Conservation (phyloP, 2,797 vertebrate species). For the Oryzias sinensis region DNA sequence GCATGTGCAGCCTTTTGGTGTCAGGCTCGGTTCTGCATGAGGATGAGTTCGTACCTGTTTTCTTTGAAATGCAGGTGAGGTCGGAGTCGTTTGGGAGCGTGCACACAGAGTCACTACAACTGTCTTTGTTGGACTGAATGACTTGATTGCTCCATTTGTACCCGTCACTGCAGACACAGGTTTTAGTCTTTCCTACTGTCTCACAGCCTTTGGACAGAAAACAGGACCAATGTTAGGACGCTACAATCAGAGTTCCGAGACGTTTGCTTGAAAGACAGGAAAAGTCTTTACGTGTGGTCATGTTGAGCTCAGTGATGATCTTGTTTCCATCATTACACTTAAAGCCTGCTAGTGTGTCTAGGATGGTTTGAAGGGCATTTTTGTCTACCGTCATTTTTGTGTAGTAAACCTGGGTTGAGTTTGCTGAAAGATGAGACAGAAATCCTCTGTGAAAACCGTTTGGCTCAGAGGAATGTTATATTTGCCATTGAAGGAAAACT, state of each 20-base stretch:
- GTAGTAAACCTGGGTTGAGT: conserved; percentile 56
- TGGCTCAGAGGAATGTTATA: rapidly evolving
- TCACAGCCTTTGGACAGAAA: conserved; percentile 45
- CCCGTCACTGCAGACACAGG: background rate
- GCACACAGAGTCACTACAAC: rapidly evolving
- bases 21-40: no score
- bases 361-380: rapidly evolving
- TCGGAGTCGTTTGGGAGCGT: rapidly evolving
- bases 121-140: background rate
- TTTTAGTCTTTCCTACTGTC: rapidly evolving
- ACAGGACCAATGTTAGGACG: background rate
- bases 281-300: conserved; percentile 62
- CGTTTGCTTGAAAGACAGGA: no score
- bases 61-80: conserved; percentile 30
- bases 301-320: rapidly evolving
- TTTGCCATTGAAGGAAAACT: background rate
- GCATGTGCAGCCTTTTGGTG: no score
- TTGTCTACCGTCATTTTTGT: conserved; percentile 48
- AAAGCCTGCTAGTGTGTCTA: rapidly evolving
- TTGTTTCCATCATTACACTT: rapidly evolving
- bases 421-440: conserved; percentile 30
- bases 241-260: no score
- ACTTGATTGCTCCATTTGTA: conserved; percentile 36
- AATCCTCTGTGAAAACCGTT: background rate
- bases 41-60: conserved; percentile 44